Conservation (phyloP, 1,140 invertebrate species). For the Lucilia sericata region DNA sequence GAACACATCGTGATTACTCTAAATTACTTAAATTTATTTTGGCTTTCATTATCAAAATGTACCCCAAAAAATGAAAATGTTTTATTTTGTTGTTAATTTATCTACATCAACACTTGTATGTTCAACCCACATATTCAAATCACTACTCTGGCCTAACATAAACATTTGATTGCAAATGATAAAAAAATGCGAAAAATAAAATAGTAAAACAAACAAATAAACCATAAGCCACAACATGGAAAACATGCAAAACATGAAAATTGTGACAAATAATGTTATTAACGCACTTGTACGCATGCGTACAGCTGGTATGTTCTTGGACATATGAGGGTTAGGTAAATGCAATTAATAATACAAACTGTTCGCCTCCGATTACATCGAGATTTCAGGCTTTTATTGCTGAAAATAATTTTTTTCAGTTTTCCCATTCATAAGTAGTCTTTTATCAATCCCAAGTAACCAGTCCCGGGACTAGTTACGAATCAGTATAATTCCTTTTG, state of each 20-base stretch:
- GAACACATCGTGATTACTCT: background rate
- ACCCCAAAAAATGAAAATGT: conserved; percentile 12
- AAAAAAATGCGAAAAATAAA: background rate
- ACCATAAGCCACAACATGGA: background rate
- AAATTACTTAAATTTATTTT: conserved; percentile 26
- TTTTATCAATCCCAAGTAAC: no score
- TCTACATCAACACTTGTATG: conserved; percentile 40
- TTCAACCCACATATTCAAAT: conserved; percentile 40
- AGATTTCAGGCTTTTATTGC: no score
- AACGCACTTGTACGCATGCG: conserved; percentile 28
- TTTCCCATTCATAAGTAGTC: no score
- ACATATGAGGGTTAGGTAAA: background rate
- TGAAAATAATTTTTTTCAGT: no score
- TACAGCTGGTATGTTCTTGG: conserved; percentile 26
- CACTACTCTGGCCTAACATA: conserved; percentile 21
- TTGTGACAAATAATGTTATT: conserved; percentile 21
- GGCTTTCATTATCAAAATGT: conserved; percentile 35
- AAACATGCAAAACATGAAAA: conserved; percentile 35
- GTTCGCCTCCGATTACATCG: no score
- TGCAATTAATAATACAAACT: no score
- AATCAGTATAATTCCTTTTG: background rate
- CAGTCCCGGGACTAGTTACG: no score
- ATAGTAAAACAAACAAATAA: background rate
- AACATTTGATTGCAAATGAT: conserved; percentile 31
- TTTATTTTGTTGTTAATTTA: conserved; percentile 36